Percentiles rank a stretch among this genome's conserved stretches.
These are phyloP conservation scores for Brassicogethes aeneus DNA, from an alignment of 2,888 invertebrate species.

Conservation along the genomic window DNA sequence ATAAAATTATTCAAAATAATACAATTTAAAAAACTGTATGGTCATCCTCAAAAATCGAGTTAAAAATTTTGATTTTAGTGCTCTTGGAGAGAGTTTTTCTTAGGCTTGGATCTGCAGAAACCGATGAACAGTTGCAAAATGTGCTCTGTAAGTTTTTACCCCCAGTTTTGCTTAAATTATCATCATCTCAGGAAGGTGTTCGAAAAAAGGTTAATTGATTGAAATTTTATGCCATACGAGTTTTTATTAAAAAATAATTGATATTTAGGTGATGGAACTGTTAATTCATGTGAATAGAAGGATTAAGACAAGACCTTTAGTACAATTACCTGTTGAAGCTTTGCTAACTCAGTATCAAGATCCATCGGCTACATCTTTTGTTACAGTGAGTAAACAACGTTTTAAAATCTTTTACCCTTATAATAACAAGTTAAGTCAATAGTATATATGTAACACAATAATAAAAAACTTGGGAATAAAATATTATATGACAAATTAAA, in stretches of 20 bases:
- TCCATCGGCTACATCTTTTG: constrained; percentile 66
- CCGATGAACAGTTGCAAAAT: constrained; percentile 79
- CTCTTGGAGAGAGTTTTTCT: constrained; percentile 84
- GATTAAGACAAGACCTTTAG: constrained; percentile 71
- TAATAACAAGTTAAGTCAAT: neutral
- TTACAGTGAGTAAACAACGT: constrained; percentile 51
- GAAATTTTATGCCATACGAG: neutral
- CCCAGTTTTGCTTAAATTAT: constrained; percentile 83
- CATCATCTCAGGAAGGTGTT: constrained; percentile 79
- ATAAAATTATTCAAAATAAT: too few species aligned
- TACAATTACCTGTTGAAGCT: constrained; percentile 80
- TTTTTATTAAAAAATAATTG: neutral
- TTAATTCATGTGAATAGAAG: constrained; percentile 86
- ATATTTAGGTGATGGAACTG: constrained; percentile 75
- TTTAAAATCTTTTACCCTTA: constrained; percentile 5
- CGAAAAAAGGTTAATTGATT: constrained; percentile 39
- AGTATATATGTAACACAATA: too few species aligned
- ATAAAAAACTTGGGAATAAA: too few species aligned
- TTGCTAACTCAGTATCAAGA: constrained; percentile 74
- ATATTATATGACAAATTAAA: too few species aligned
- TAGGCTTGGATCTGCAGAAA: constrained; percentile 79
- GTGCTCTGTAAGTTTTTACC: constrained; percentile 75
- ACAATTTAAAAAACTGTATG: neutral
- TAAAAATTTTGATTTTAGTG: constrained; percentile 51
- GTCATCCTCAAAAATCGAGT: too few species aligned